These are phyloP conservation scores for Epicauta chinensis DNA, from an alignment of 1,140 invertebrate species.

Conservation along the genomic window DNA sequence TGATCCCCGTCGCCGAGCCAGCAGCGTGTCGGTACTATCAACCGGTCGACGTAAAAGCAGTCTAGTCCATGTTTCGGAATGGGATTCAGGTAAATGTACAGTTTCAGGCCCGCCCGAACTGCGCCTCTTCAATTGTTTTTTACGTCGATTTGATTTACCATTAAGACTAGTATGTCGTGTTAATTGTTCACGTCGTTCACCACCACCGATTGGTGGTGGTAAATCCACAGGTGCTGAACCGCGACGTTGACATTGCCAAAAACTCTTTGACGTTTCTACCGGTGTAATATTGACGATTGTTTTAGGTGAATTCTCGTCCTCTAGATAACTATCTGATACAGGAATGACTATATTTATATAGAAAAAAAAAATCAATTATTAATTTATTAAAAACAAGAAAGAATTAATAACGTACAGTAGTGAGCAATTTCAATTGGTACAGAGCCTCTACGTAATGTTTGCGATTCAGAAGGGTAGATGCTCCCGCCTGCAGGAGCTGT, in stretches of 20 bases:
- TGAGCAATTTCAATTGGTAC: slow-evolving; percentile 41
- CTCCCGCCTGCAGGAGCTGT: slow-evolving; percentile 36
- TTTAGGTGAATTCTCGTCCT: slow-evolving; percentile 27
- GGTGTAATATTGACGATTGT: slow-evolving; percentile 30
- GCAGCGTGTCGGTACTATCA: slow-evolving; percentile 43
- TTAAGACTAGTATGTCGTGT: slow-evolving; percentile 46
- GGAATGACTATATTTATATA: neutral
- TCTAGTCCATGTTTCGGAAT: slow-evolving; percentile 26
- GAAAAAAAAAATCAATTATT: no score
- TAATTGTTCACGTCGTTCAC: slow-evolving; percentile 44
- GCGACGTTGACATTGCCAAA: slow-evolving; percentile 43
- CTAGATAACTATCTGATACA: slow-evolving; percentile 9
- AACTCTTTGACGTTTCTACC: slow-evolving; percentile 29
- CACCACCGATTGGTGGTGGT: slow-evolving; percentile 40
- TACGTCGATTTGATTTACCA: slow-evolving; percentile 47
- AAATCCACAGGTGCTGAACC: slow-evolving; percentile 52
- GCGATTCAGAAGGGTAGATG: slow-evolving; percentile 25
- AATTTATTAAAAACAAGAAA: neutral
- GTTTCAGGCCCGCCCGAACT: slow-evolving; percentile 59
- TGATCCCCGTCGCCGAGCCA: slow-evolving; percentile 52
- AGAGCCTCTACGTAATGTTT: slow-evolving; percentile 38
- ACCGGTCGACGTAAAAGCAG: slow-evolving; percentile 34
- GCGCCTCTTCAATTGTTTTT: slow-evolving; percentile 50
- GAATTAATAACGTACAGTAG: slow-evolving; percentile 34
- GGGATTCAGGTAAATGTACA: slow-evolving; percentile 37